These are phyloP conservation scores for Schizothorax lantsangensis DNA, from an alignment of 2,797 vertebrate genomes.

Conservation along the genomic window DNA sequence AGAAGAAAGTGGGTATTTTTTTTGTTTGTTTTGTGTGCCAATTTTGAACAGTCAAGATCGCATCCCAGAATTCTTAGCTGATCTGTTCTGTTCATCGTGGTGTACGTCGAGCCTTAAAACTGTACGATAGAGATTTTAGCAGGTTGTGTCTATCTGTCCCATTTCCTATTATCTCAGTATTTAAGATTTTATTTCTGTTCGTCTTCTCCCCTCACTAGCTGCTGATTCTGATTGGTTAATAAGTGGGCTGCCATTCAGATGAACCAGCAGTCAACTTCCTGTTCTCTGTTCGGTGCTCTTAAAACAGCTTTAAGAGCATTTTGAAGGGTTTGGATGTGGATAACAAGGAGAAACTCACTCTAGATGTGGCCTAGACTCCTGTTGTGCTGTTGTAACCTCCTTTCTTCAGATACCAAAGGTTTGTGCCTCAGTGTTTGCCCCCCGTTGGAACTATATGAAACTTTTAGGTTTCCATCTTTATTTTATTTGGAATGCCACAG, in stretches of 20 bases:
- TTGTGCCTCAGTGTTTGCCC: constrained; percentile 54
- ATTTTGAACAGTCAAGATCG: neutral
- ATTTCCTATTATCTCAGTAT: constrained; percentile 47
- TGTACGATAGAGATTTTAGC: constrained; percentile 74
- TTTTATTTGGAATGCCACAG: constrained; percentile 53
- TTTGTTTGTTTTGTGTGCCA: neutral
- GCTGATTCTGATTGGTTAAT: constrained; percentile 34
- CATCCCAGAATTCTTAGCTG: constrained; percentile 34
- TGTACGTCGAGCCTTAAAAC: constrained; percentile 73
- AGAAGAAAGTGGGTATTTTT: neutral
- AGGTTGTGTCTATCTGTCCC: constrained; percentile 69
- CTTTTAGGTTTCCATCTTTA: constrained; percentile 69
- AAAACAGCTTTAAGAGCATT: neutral
- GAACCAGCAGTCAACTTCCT: neutral
- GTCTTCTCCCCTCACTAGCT: constrained; percentile 1
- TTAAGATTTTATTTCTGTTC: constrained; percentile 15
- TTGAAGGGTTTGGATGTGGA: constrained; percentile 12
- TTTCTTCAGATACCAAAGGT: constrained; percentile 68
- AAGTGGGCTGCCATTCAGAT: constrained; percentile 8
- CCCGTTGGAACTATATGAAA: constrained; percentile 67
- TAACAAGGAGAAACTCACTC: neutral
- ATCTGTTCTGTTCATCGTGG: constrained; percentile 55
- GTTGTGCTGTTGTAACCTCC: constrained; percentile 48
- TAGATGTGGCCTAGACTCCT: constrained; percentile 33
- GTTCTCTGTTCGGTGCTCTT: neutral